A percentile compares a stretch with the other conserved stretches of the same genome.
Conservation (phyloP, 2,888 invertebrate genomes). For the Agonopterix heracliana region DNA sequence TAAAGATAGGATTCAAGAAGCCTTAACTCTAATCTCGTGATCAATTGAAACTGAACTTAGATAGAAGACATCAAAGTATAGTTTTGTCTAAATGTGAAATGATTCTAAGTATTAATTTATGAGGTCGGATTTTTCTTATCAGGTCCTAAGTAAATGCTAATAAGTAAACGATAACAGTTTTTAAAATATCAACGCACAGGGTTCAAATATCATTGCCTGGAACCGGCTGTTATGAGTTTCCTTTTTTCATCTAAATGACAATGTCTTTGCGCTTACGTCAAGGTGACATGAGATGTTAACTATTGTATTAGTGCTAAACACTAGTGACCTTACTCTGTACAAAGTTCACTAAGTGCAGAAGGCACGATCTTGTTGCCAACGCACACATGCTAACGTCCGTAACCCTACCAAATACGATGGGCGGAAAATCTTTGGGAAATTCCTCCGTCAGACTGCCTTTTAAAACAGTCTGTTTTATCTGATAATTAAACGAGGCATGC, state of each 20-base stretch:
- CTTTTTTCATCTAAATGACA: constrained; percentile 25
- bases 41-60: too few species aligned
- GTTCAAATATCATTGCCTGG: constrained; percentile 24
- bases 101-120: constrained; percentile 12
- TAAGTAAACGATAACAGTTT: constrained; percentile 27
- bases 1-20: constrained; percentile 19
- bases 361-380: constrained; percentile 32
- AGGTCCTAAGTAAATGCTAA: constrained; percentile 23
- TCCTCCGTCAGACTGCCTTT: constrained; percentile 1
- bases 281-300: constrained; percentile 72
- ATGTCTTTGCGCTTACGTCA: constrained; percentile 60
- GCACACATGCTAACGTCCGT: constrained; percentile 18
- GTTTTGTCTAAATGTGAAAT: too few species aligned
- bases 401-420: constrained; percentile 25
- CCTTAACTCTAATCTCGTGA: constrained; percentile 12
- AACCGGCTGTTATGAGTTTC: constrained; percentile 23
- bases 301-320: constrained; percentile 70
- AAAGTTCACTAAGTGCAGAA: constrained; percentile 67
- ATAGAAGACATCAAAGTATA: too few species aligned
- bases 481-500: not conserved
- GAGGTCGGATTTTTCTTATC: constrained; percentile 20
- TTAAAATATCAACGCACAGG: constrained; percentile 26
- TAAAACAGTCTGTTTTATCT: not conserved
- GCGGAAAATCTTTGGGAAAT: constrained; percentile 37
- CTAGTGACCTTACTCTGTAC: constrained; percentile 68